Evolutionary conservation across 2,797 vertebrate genomes (phyloP), one percentile per base, ranked within the genome.

Genomic region (Parotocinclus haroldoi): DNA sequence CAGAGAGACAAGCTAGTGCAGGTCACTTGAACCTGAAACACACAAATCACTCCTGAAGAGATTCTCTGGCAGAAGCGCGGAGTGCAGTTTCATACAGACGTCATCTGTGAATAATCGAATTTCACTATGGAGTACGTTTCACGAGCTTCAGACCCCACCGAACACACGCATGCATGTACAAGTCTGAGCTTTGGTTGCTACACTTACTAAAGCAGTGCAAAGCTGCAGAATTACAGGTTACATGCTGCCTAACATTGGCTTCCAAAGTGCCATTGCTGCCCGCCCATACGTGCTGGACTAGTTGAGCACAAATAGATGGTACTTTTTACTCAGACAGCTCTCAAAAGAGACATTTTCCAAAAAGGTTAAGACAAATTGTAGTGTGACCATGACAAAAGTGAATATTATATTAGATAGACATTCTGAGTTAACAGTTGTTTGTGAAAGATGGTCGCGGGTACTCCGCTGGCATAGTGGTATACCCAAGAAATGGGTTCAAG

Each of bases 61-160:
- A 52, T 58, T 56, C 17, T 55, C 69, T 66, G 58, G 27, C 46
- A n/a, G 7, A 62, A 39, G 36, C 52, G 16, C 10, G 44, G 56
- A 55, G 65, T 71, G 65, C 52, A 13, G 8, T 66, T 74, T 69
- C 63, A 65, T 63, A 72, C 64, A 64, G 51, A 66, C 44, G 58
- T 62, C 64, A 76, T 73, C 55, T 61, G 65, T 55, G 42, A 66
- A 71, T 62, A 67, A 73, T 74, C 55, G 51, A 44, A 66, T 61
- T 63, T 66, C 64, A 58, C 52, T 38, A 40, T 14, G 13, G 58
- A 62, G 54, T 18, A 19, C 50, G 42, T 53, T 58, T 13, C 49
- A 68, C 54, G 59, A 39, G 40, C 13, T 16, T 55, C 17, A 10
- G 40, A 56, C 42, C 16, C 17, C 27, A 45, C 45, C 46, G 10